phyloP scores from a whole-genome alignment of 2,113 vertebrate genomes.

The Sinocyclocheilus anophthalmus region DNA sequence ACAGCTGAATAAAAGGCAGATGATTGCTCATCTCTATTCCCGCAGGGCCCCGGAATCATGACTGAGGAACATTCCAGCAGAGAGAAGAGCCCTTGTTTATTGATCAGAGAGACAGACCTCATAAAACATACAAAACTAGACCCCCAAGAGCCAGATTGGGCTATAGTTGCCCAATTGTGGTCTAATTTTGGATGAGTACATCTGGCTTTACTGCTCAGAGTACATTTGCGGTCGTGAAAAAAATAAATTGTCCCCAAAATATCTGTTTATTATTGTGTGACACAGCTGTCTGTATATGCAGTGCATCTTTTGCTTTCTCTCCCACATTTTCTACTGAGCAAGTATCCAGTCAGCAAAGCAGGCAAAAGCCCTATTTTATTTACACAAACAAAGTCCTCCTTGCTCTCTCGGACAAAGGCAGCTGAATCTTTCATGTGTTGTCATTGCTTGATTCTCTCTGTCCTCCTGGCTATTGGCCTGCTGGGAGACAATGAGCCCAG shows the following conservation, averaged over 20 bases:
- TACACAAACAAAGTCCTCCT: constrained; percentile 99
- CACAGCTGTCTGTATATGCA: constrained; percentile 38
- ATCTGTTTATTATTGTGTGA: constrained; percentile 32
- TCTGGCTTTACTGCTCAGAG: constrained; percentile 27
- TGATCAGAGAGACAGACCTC: constrained; percentile 53
- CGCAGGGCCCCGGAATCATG: constrained; percentile 66
- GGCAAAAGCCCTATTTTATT: constrained; percentile 97
- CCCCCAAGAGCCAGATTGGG: neutral
- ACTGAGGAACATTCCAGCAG: constrained; percentile 70
- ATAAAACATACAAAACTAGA: constrained; percentile 32
- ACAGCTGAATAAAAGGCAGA: constrained; percentile 55
- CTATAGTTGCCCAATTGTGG: constrained; percentile 10
- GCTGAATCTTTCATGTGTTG: constrained; percentile 99
- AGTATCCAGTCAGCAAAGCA: constrained; percentile 88
- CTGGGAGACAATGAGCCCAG: constrained; percentile 94
- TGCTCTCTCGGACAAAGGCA: constrained; percentile 99
- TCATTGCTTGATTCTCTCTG: constrained; percentile 99
- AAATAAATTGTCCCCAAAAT: neutral
- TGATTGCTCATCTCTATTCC: constrained; percentile 62
- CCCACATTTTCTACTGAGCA: constrained; percentile 78
- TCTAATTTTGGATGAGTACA: constrained; percentile 3
- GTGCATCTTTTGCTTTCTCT: constrained; percentile 51
- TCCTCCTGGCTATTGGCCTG: constrained; percentile 99
- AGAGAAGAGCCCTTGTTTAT: constrained; percentile 66
- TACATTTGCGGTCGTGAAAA: neutral